These are phyloP conservation scores for Linnaemya vulpina DNA, from an alignment of 2,888 invertebrate species.

Conservation along the genomic window DNA sequence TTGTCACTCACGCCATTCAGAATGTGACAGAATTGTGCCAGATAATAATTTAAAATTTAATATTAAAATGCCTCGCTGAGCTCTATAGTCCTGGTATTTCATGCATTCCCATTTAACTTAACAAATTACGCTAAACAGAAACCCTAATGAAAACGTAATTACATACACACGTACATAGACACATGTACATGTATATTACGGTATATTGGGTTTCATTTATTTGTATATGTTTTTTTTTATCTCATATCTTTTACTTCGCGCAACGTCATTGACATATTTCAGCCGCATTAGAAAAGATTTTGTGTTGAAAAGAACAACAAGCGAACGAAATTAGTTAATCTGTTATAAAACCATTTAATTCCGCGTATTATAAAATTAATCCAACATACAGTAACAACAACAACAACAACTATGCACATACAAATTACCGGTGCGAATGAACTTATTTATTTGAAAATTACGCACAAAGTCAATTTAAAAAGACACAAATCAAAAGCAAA, in stretches of 20 bases:
- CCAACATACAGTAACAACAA: neutral
- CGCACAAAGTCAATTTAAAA: no score
- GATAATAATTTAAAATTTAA: no score
- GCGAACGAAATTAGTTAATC: slow-evolving; percentile 13
- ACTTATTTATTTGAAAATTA: no score
- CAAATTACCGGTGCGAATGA: no score
- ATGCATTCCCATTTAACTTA: no score
- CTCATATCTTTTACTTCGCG: neutral
- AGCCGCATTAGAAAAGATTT: slow-evolving; percentile 43
- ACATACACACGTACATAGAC: neutral
- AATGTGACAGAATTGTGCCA: no score
- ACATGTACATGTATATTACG: neutral
- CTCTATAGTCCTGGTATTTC: no score
- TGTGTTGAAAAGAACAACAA: neutral
- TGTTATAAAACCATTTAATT: slow-evolving; percentile 34
- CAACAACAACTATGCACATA: no score
- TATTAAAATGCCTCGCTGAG: neutral
- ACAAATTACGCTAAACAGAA: neutral
- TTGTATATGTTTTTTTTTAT: neutral
- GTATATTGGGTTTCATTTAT: neutral
- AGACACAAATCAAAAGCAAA: no score
- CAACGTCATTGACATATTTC: slow-evolving; percentile 62
- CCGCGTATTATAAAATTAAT: slow-evolving; percentile 30
- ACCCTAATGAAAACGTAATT: neutral
- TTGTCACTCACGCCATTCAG: no score